Evolutionary conservation across 2,113 vertebrate species (phyloP).

Genomic region (Colossoma macropomum): DNA sequence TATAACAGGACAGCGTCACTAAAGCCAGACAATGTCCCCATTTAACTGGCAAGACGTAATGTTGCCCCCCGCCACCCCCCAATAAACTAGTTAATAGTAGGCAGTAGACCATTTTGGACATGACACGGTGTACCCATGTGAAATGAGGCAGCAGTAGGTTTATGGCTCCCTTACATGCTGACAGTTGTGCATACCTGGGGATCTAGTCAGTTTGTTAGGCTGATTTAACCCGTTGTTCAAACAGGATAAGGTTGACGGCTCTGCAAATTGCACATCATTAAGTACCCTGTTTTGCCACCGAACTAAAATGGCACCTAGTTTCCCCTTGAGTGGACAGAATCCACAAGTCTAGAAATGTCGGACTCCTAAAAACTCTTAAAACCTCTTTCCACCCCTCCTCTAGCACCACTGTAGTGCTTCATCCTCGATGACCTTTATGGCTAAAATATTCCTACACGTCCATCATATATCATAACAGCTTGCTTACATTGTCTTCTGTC

Average conservation of each 20-base stretch:
- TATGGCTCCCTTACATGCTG: constrained; percentile 24
- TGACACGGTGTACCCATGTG: constrained; percentile 38
- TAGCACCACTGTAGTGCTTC: no score
- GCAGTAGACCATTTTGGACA: constrained; percentile 11
- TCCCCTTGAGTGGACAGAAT: not conserved
- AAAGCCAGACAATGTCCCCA: constrained; percentile 38
- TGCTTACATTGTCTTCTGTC: no score
- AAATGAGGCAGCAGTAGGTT: constrained; percentile 36
- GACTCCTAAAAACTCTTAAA: not conserved
- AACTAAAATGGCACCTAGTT: not conserved
- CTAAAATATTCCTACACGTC: no score
- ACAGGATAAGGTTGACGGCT: not conserved
- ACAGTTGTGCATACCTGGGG: constrained; percentile 27
- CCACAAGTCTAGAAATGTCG: not conserved
- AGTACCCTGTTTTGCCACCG: not conserved
- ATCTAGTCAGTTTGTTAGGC: constrained; percentile 5
- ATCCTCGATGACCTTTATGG: no score
- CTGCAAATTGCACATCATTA: not conserved
- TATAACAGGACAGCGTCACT: constrained; percentile 10
- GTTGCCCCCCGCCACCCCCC: not conserved
- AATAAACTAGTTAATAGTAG: constrained; percentile 37
- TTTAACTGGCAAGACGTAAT: constrained; percentile 12
- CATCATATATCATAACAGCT: no score
- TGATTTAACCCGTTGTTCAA: constrained; percentile 1
- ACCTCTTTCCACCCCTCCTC: no score